Evolutionary conservation across 1,140 invertebrate species (phyloP), one percentile per base, ranked within the genome.

Genomic region (Mya arenaria): DNA sequence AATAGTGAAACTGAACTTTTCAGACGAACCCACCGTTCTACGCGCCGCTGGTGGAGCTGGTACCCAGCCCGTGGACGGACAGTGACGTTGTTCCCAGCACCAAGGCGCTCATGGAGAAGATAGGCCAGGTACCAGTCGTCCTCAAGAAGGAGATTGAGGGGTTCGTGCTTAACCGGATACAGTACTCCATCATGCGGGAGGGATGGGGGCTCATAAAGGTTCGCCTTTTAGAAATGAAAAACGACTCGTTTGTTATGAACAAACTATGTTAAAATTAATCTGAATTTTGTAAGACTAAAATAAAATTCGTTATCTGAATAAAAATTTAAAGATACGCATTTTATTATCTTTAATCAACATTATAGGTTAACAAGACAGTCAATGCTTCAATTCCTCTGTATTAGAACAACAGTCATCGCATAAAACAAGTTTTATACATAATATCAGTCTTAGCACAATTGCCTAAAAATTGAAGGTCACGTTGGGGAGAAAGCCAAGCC

Each of bases 21-120:
- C 78, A 96, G 95, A 95, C 98, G 0, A 99, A 99, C 93, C 98
- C 98, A 39, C 98, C 98, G 0, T 99, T 99, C 90, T 99, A 98
- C 91, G 96, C 98, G 2, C 97, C 97, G 0, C 92, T 99, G 37
- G 97, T 98, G 0, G 98, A 99, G 94, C 94, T 99, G 39, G 96
- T 99, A 2, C 98, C 98, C 0, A 96, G 97, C 0, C 96, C 97
- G 4, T 98, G 97, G 97, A 94, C 94, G 1, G 95, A 96, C 55
- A 93, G 95, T 0, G 95, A 96, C 58, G 94, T 97, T 3, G 93
- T 95, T 1, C 56, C 73, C 4, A 95, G 94, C 90, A 96, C 96
- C 0, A 95, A 95, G 69, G 94, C 93, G 41, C 94, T 99, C 1
- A 97, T 99, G 96, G 58, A 94, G 62, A 95, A 97, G 92, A 96